These are phyloP conservation scores for Pyrrhia umbra DNA, from an alignment of 2,888 invertebrate genomes.

Conservation along the genomic window DNA sequence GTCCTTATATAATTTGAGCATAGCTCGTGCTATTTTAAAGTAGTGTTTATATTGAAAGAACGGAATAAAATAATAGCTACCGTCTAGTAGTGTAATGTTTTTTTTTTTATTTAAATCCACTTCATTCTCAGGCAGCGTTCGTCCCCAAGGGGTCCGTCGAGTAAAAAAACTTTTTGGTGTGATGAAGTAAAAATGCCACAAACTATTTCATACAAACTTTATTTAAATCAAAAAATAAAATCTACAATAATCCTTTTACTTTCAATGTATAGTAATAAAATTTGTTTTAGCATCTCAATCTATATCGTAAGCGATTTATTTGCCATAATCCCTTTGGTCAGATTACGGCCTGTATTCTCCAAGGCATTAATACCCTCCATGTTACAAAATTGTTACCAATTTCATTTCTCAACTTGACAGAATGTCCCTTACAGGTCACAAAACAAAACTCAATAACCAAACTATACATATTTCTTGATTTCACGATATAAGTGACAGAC, in stretches of 20 bases:
- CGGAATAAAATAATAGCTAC: too few species aligned
- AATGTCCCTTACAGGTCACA: conserved; percentile 62
- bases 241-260: conserved; percentile 88
- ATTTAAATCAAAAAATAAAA: conserved; percentile 90
- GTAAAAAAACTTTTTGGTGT: neutral
- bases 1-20: too few species aligned
- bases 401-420: conserved; percentile 64
- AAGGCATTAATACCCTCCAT: conserved; percentile 75
- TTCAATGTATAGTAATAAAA: conserved; percentile 84
- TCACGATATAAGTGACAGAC: conserved; percentile 73
- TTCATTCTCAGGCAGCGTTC: too few species aligned
- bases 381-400: conserved; percentile 63
- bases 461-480: conserved; percentile 59
- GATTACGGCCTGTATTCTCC: conserved; percentile 56
- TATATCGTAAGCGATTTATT: conserved; percentile 59
- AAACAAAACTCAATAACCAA: conserved; percentile 57
- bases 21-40: too few species aligned
- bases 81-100: too few species aligned
- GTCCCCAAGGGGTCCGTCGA: too few species aligned
- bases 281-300: conserved; percentile 82
- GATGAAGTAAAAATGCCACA: conserved; percentile 40
- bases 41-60: too few species aligned
- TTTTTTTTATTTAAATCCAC: too few species aligned
- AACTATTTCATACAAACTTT: conserved; percentile 88
- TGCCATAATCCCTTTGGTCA: conserved; percentile 57